Evolutionary conservation across 2,797 vertebrate species (phyloP).

Genomic region (Microctenopoma steveboyesi): DNA sequence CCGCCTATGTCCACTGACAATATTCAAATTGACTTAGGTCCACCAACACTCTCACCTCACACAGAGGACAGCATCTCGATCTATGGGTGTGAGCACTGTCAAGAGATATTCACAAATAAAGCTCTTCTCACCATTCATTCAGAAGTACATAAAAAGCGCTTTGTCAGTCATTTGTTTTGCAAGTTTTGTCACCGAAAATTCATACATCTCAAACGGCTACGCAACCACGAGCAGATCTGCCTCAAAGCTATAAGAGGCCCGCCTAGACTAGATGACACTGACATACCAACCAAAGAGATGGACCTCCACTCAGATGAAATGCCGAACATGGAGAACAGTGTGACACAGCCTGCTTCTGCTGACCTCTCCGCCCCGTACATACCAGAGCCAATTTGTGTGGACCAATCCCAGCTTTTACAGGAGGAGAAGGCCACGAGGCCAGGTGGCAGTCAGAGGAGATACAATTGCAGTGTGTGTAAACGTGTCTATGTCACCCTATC

Average conservation of each 20-base stretch:
- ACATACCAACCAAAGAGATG: conserved; percentile 65
- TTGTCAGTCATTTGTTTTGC: conserved; percentile 89
- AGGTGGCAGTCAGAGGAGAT: conserved; percentile 87
- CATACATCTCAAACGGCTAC: conserved; percentile 89
- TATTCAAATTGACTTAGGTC: conserved; percentile 67
- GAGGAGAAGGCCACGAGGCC: conserved; percentile 83
- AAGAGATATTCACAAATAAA: conserved; percentile 88
- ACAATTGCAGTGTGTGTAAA: conserved; percentile 94
- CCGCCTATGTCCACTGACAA: conserved; percentile 53
- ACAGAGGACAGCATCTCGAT: conserved; percentile 79
- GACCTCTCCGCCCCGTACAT: conserved; percentile 73
- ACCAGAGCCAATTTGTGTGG: conserved; percentile 62
- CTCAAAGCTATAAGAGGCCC: conserved; percentile 74
- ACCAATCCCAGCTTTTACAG: conserved; percentile 73
- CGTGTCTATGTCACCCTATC: conserved; percentile 95
- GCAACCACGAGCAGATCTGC: conserved; percentile 92
- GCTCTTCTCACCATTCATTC: conserved; percentile 87
- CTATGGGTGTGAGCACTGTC: conserved; percentile 87
- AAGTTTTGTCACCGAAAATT: conserved; percentile 94
- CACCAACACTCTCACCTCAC: conserved; percentile 78
- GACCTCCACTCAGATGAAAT: conserved; percentile 45
- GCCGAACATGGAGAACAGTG: conserved; percentile 51
- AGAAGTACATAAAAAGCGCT: conserved; percentile 89
- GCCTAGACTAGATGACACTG: conserved; percentile 71
- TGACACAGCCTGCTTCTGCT: conserved; percentile 60